These are phyloP conservation scores for Agrilus planipennis DNA, from an alignment of 1,140 invertebrate genomes.

Conservation along the genomic window DNA sequence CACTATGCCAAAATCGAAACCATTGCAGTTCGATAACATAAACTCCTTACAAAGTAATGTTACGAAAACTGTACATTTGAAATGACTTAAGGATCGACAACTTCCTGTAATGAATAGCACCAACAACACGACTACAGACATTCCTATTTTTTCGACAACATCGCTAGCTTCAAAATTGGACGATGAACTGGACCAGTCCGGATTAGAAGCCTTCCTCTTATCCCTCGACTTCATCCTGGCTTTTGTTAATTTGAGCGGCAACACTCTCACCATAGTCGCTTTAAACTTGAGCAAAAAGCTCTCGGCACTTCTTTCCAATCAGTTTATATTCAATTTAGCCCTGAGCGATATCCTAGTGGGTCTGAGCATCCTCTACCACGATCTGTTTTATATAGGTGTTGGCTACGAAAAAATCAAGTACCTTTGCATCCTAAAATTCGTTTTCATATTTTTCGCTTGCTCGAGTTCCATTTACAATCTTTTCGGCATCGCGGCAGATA, in stretches of 20 bases:
- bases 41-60: no score
- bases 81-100: no score
- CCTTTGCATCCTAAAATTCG: constrained; percentile 56
- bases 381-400: constrained; percentile 52
- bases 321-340: constrained; percentile 61
- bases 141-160: no score
- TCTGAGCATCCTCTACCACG: constrained; percentile 57
- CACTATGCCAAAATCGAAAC: no score
- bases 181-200: no score
- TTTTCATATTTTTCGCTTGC: constrained; percentile 57
- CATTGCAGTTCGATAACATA: no score
- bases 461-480: constrained; percentile 69
- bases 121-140: no score
- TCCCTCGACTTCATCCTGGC: constrained; percentile 52
- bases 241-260: constrained; percentile 51
- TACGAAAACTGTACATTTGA: not conserved
- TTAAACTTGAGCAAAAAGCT: constrained; percentile 51
- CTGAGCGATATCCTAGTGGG: constrained; percentile 63
- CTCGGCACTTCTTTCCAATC: constrained; percentile 51
- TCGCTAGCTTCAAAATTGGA: no score
- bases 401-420: constrained; percentile 41
- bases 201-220: no score
- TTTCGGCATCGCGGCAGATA: constrained; percentile 70
- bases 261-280: constrained; percentile 57
- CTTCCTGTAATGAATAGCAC: no score